Evolutionary conservation across 2,113 vertebrate genomes (phyloP), one percentile per base, ranked within the genome.

Genomic region (Anoplopoma fimbria): DNA sequence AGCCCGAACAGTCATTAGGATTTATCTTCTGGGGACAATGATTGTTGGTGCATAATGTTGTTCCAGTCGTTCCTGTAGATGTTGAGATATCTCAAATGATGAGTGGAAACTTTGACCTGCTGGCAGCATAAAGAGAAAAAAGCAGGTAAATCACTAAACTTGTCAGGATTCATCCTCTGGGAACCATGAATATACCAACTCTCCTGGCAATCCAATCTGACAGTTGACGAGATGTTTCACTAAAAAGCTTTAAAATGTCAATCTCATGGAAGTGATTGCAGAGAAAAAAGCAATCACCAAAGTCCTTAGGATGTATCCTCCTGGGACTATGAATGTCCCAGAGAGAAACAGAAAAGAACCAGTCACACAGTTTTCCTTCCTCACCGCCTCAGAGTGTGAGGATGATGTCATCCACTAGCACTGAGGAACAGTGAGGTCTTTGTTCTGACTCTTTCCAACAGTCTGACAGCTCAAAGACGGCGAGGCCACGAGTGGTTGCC

Each of bases 351-450:
- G 14, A 45, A 45, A 45, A 17, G 2, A 45, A 45, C 45, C 8
- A 45, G 49, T 9, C 58, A 4, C 19, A n/a, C 36, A 55, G 14
- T 57, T 36, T 29, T 2, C 33, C 74, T 55, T 51, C 72, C 58
- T 62, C 25, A n/a, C n/a, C n/a, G n/a, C n/a, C 55, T 62, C 33
- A 34, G 19, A 31, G 81, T 23, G 74, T 31, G 1, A 17, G 42
- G 61, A 45, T 81, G 67, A 85, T 67, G 83, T 67, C 51, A 72
- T 67, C 47, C 36, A 4, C 2, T 19, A 13, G 38, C 25, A 51
- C 51, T 17, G 6, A 25, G 42, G 34, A 47, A 58, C 65, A 83
- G 25, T 17, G 51, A 7, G 53, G n/a, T 4, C 38, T 85, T 85
- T 78, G 77, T 81, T 31, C 38, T 12, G 78, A 17, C 23, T 67